phyloP scores from a whole-genome alignment of 2,888 invertebrate genomes.

The Pomacea canaliculata region DNA sequence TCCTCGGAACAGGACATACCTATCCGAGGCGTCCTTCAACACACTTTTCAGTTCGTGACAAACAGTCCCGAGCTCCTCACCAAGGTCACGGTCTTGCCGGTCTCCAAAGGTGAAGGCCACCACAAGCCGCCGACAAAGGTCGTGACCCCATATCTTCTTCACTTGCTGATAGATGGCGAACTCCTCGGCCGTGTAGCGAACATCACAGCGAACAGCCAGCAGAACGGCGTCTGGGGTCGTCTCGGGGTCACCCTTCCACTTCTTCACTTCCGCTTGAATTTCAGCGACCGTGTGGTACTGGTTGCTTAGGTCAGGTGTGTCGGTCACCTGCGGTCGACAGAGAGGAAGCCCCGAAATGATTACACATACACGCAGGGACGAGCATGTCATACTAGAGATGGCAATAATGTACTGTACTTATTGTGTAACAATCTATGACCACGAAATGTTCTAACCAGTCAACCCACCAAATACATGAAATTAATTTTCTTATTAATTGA shows the following conservation, averaged over 20 bases:
- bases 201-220: slow-evolving; percentile 23
- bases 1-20: slow-evolving; percentile 16
- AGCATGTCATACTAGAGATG: too few relatives aligned
- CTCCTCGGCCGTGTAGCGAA: slow-evolving; percentile 24
- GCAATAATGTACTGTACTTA: too few relatives aligned
- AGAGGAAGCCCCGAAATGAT: too few relatives aligned
- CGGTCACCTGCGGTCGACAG: not conserved
- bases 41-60: slow-evolving; percentile 17
- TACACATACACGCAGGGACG: too few relatives aligned
- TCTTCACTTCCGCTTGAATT: slow-evolving; percentile 10
- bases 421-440: too few relatives aligned
- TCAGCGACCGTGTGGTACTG: not conserved
- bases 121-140: not conserved
- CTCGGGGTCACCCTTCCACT: slow-evolving; percentile 3
- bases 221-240: slow-evolving; percentile 4
- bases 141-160: slow-evolving; percentile 15
- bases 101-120: slow-evolving; percentile 24
- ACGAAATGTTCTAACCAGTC: too few relatives aligned
- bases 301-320: not conserved
- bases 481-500: too few relatives aligned
- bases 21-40: slow-evolving; percentile 10
- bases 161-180: slow-evolving; percentile 15
- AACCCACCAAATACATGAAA: too few relatives aligned
- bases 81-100: slow-evolving; percentile 6
- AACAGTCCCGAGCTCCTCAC: not conserved